Evolutionary conservation across 2,113 vertebrate species (phyloP).

Genomic region (Gallinago jamesoni): DNA sequence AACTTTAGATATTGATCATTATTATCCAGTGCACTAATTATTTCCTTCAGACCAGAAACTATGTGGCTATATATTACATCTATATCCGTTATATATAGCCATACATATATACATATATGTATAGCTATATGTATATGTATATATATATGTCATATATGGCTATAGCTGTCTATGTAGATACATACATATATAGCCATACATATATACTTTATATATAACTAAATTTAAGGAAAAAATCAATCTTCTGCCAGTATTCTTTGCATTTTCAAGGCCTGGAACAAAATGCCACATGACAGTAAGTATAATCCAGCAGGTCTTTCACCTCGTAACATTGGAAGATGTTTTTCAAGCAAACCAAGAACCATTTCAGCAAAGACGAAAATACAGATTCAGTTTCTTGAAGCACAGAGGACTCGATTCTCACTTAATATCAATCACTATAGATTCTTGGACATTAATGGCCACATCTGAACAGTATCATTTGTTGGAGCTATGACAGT

Average conservation of each 20-base stretch:
- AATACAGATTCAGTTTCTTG: not conserved
- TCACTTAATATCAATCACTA: not conserved
- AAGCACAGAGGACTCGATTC: not conserved
- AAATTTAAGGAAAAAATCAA: not conserved
- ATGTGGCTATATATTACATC: not conserved
- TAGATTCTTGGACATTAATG: not conserved
- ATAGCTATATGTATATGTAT: no score
- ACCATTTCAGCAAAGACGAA: not conserved
- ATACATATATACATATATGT: no score
- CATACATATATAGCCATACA: no score
- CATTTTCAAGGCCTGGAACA: not conserved
- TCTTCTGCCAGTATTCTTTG: not conserved
- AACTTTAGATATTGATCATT: not conserved
- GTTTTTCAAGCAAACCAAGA: not conserved
- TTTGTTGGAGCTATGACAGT: not conserved
- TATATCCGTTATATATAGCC: no score
- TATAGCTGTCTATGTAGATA: no score
- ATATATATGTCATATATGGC: no score
- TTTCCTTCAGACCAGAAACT: not conserved
- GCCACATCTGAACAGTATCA: not conserved
- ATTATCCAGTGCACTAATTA: not conserved
- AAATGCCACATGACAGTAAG: not conserved
- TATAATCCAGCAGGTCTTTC: not conserved
- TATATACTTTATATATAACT: not conserved
- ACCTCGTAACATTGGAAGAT: not conserved